Percentiles rank a stretch among this genome's conserved stretches.
phyloP scores from a whole-genome alignment of 1,140 invertebrate species.

The Drosophila elegans region DNA sequence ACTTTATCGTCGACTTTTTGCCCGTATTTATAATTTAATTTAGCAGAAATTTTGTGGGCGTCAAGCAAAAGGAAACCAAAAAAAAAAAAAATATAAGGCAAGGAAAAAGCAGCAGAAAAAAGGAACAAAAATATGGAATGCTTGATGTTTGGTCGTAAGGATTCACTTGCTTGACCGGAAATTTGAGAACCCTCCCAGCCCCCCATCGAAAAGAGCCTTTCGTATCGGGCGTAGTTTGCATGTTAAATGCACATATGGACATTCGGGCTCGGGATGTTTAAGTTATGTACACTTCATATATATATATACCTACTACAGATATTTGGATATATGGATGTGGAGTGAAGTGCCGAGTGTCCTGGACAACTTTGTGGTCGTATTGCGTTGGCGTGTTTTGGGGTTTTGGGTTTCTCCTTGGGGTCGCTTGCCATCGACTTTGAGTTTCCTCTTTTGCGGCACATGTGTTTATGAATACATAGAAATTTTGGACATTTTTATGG shows the following conservation, averaged over 20 bases:
- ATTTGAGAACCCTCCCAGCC: constrained; percentile 59
- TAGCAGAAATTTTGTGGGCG: constrained; percentile 82
- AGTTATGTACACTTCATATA: constrained; percentile 66
- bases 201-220: constrained; percentile 14
- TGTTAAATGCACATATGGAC: constrained; percentile 80
- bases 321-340: constrained; percentile 22
- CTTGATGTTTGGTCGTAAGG: constrained; percentile 55
- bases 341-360: constrained; percentile 45
- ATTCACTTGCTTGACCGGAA: constrained; percentile 79
- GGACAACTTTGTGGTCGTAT: constrained; percentile 51
- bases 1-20: constrained; percentile 75
- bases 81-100: constrained; percentile 38
- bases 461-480: constrained; percentile 81
- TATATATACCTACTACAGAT: constrained; percentile 49
- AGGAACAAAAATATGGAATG: constrained; percentile 47
- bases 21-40: constrained; percentile 82
- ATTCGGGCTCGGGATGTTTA: constrained; percentile 56
- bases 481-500: constrained; percentile 77
- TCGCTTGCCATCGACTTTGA: constrained; percentile 28
- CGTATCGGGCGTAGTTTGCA: constrained; percentile 55
- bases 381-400: constrained; percentile 58
- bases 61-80: constrained; percentile 63
- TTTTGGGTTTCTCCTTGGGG: constrained; percentile 59
- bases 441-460: constrained; percentile 40
- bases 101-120: constrained; percentile 44